Percentiles rank a stretch among this genome's conserved stretches.
These are phyloP conservation scores for Vanessa atalanta DNA, from an alignment of 1,140 invertebrate species.

Conservation along the genomic window DNA sequence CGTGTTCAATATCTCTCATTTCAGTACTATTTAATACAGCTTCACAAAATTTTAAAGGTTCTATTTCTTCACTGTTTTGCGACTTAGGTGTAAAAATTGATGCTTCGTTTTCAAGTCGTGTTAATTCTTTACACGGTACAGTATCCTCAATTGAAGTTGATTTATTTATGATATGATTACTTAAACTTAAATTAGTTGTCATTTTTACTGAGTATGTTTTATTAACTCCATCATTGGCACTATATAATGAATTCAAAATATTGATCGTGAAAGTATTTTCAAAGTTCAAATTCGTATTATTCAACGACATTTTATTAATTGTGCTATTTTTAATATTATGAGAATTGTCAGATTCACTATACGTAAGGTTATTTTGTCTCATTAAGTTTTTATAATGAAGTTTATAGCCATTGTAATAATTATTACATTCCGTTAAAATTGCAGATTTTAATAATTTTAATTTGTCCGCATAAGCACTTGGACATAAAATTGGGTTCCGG, in stretches of 20 bases:
- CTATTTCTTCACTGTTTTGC: slow-evolving; percentile 23
- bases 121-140: not conserved
- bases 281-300: slow-evolving; percentile 10
- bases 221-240: slow-evolving; percentile 7
- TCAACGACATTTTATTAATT: not conserved
- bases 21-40: slow-evolving; percentile 37
- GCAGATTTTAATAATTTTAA: not conserved
- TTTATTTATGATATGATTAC: not conserved
- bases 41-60: slow-evolving; percentile 57
- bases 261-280: slow-evolving; percentile 34
- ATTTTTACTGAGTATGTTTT: slow-evolving; percentile 18
- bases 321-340: not conserved
- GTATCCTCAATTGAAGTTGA: not conserved
- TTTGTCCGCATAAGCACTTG: not conserved
- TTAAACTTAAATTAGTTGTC: not conserved
- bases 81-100: slow-evolving; percentile 12
- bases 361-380: not conserved
- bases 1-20: slow-evolving; percentile 19
- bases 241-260: not conserved
- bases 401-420: not conserved
- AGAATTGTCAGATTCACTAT: not conserved
- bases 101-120: not conserved
- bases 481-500: not conserved
- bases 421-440: not conserved
- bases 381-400: not conserved